Conservation (phyloP, 2,888 invertebrate genomes). For the Aporophyla lueneburgensis region DNA sequence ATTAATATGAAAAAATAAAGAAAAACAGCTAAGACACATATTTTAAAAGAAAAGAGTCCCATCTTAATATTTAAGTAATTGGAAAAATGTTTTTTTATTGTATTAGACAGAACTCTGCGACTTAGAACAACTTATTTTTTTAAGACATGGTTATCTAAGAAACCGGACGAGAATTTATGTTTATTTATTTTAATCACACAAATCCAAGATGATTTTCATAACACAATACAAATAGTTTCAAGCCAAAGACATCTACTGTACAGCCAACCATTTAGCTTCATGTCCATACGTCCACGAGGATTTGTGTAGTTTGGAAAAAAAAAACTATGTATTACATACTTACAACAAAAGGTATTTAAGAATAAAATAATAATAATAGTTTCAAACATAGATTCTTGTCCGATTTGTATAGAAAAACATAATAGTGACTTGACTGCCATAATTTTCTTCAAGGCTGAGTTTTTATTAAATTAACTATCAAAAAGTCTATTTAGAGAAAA, state of each 20-base stretch:
- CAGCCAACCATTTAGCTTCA: conserved; percentile 85
- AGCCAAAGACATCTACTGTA: conserved; percentile 88
- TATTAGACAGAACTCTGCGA: conserved; percentile 74
- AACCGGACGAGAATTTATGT: conserved; percentile 73
- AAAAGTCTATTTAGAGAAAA: conserved; percentile 8
- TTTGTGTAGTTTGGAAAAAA: conserved; percentile 41
- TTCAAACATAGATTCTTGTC: conserved; percentile 73
- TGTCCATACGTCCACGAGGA: conserved; percentile 63
- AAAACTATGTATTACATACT: neutral
- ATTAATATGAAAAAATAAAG: conserved; percentile 60
- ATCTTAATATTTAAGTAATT: conserved; percentile 47
- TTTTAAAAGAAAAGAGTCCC: conserved; percentile 61
- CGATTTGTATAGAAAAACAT: conserved; percentile 73
- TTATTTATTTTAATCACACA: conserved; percentile 59
- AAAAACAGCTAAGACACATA: conserved; percentile 74
- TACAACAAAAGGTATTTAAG: conserved; percentile 17
- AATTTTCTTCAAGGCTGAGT: conserved; percentile 43
- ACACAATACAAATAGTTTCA: conserved; percentile 82
- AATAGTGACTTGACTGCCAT: conserved; percentile 73
- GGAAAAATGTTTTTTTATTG: conserved; percentile 26
- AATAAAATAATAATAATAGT: conserved; percentile 17
- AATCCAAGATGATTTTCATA: conserved; percentile 69
- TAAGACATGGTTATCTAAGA: conserved; percentile 83
- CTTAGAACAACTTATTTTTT: conserved; percentile 88
- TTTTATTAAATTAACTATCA: neutral